Evolutionary conservation across 2,113 vertebrate genomes (phyloP).

Genomic region (Chaetodon trifascialis): DNA sequence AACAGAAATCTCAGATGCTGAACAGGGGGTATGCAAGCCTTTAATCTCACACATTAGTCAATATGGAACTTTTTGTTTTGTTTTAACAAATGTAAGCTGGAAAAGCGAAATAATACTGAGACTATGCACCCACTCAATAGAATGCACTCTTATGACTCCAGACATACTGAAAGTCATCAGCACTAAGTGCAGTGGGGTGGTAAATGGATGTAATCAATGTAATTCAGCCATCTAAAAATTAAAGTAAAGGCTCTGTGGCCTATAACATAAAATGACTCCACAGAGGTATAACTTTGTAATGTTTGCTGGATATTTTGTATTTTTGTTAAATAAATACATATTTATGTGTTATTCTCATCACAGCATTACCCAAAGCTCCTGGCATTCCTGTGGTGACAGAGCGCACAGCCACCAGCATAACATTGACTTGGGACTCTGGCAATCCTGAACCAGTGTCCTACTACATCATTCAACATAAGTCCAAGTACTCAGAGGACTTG

Average conservation of each 20-base stretch:
- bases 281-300: conserved; percentile 14
- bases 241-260: conserved; percentile 31
- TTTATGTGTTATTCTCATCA: conserved; percentile 51
- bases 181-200: conserved; percentile 37
- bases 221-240: conserved; percentile 46
- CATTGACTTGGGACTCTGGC: conserved; percentile 98
- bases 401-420: conserved; percentile 98
- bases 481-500: conserved; percentile 92
- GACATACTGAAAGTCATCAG: conserved; percentile 41
- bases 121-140: conserved; percentile 19
- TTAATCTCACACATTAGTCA: conserved; percentile 40
- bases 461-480: conserved; percentile 98
- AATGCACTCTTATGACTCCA: background rate
- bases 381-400: conserved; percentile 95
- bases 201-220: conserved; percentile 57
- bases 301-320: conserved; percentile 20
- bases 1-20: conserved; percentile 26
- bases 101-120: conserved; percentile 34
- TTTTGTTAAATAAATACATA: conserved; percentile 58
- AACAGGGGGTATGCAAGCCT: conserved; percentile 20
- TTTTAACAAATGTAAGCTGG: background rate
- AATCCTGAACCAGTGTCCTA: conserved; percentile 98
- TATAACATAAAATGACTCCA: conserved; percentile 31
- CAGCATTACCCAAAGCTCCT: conserved; percentile 96
- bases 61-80: conserved; percentile 3